Conservation (phyloP, 53 echinoderm and acorn worm species). For the Antedon mediterranea region DNA sequence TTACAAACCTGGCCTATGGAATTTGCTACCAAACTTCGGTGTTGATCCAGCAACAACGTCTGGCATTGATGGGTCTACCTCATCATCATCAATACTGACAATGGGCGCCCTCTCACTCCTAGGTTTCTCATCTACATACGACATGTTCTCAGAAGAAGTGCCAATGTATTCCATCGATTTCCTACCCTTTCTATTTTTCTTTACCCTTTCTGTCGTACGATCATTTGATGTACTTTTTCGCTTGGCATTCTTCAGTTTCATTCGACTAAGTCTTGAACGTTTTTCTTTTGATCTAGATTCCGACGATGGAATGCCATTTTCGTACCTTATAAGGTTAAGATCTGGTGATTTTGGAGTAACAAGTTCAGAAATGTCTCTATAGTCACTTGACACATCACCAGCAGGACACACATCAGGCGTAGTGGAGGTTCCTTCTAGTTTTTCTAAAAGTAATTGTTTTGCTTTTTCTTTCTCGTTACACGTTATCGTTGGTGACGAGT, state of each 20-base stretch:
- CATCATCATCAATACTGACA: background rate
- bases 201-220: background rate
- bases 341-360: background rate
- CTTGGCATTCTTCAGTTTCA: constrained; percentile 4
- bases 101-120: background rate
- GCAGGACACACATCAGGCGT: constrained; percentile 23
- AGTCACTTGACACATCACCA: background rate
- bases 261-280: constrained; percentile 56
- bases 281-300: constrained; percentile 83
- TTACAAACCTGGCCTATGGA: background rate
- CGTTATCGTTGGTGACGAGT: background rate
- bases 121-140: background rate
- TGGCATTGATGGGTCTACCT: background rate
- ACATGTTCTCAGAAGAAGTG: background rate
- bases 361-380: background rate
- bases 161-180: background rate
- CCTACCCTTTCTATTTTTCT: background rate
- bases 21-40: background rate
- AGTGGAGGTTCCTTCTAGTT: constrained; percentile 9
- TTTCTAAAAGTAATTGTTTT: constrained; percentile 18
- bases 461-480: constrained; percentile 9
- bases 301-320: constrained; percentile 73
- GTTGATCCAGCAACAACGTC: background rate
- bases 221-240: background rate
- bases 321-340: constrained; percentile 24